phyloP scores from a whole-genome alignment of 2,888 invertebrate genomes.

The Chesias legatella region DNA sequence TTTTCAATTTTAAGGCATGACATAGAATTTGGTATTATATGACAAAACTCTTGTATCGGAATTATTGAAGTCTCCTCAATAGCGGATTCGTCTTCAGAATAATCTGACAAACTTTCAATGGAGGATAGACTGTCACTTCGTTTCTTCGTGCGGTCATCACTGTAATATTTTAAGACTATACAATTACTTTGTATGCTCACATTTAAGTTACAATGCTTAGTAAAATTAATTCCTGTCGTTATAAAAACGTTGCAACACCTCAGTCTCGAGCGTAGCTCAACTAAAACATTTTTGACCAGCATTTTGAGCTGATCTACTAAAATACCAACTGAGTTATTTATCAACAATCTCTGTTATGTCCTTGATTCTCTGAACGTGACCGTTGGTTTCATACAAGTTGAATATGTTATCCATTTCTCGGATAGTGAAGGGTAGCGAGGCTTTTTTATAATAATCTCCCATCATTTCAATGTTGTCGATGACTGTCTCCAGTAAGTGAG shows the following conservation, averaged over 20 bases:
- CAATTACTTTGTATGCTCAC: conserved; percentile 69
- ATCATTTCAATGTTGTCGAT: conserved; percentile 93
- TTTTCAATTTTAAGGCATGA: conserved; percentile 72
- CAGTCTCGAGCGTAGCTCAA: conserved; percentile 81
- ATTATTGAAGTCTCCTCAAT: conserved; percentile 55
- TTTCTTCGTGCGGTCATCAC: conserved; percentile 47
- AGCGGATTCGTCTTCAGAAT: conserved; percentile 60
- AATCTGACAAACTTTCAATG: conserved; percentile 70
- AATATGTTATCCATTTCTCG: conserved; percentile 88
- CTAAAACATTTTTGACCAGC: conserved; percentile 75
- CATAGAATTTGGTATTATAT: conserved; percentile 74
- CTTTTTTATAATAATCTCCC: conserved; percentile 90
- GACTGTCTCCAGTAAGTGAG: conserved; percentile 92
- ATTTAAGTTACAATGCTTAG: conserved; percentile 66
- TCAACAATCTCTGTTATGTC: conserved; percentile 50
- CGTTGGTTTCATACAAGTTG: conserved; percentile 81
- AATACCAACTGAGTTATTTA: conserved; percentile 42
- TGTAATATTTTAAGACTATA: conserved; percentile 67
- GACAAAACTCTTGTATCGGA: conserved; percentile 62
- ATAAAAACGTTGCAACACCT: conserved; percentile 82
- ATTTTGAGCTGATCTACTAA: conserved; percentile 44
- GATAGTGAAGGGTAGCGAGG: conserved; percentile 89
- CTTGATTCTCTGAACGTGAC: conserved; percentile 69
- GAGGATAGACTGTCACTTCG: conserved; percentile 65
- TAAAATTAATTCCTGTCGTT: conserved; percentile 65